A percentile compares a stretch with the other conserved stretches of the same genome.
Conservation (phyloP, 1,140 invertebrate species). For the Eumaeus atala region DNA sequence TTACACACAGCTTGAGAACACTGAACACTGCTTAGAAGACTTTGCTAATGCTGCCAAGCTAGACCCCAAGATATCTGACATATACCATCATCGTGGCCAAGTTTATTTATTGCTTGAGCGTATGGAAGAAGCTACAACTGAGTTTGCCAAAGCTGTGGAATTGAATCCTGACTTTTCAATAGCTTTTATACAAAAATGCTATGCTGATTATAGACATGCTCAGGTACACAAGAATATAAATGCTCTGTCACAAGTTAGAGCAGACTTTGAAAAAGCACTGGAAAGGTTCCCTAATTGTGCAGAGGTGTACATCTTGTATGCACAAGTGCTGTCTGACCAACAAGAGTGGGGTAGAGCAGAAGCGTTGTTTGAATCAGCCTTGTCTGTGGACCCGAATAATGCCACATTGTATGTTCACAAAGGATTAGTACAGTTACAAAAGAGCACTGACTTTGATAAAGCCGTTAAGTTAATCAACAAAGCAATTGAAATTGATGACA, state of each 20-base stretch:
- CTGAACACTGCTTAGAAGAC: constrained; percentile 83
- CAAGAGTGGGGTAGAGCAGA: constrained; percentile 89
- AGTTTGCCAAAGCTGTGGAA: constrained; percentile 89
- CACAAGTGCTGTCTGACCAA: constrained; percentile 88
- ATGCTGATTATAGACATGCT: constrained; percentile 86
- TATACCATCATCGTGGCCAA: constrained; percentile 85
- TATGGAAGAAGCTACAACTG: constrained; percentile 83
- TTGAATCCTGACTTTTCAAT: constrained; percentile 88
- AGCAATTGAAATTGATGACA: constrained; percentile 90
- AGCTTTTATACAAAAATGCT: constrained; percentile 91
- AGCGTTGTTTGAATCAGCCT: constrained; percentile 85
- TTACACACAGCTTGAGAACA: constrained; percentile 85
- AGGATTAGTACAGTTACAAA: constrained; percentile 88
- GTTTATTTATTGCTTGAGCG: constrained; percentile 88
- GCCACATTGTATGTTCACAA: constrained; percentile 90
- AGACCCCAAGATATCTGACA: constrained; percentile 87
- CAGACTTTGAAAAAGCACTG: constrained; percentile 83
- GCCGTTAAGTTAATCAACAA: constrained; percentile 86
- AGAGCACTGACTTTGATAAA: constrained; percentile 86
- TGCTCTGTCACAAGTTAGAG: constrained; percentile 74
- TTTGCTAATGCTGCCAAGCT: constrained; percentile 85
- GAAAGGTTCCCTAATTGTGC: constrained; percentile 87
- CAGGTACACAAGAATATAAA: constrained; percentile 76
- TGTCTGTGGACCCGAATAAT: constrained; percentile 89
- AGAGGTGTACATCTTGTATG: constrained; percentile 89